Evolutionary conservation across 2,888 invertebrate species (phyloP).

Genomic region (Spodoptera picta): DNA sequence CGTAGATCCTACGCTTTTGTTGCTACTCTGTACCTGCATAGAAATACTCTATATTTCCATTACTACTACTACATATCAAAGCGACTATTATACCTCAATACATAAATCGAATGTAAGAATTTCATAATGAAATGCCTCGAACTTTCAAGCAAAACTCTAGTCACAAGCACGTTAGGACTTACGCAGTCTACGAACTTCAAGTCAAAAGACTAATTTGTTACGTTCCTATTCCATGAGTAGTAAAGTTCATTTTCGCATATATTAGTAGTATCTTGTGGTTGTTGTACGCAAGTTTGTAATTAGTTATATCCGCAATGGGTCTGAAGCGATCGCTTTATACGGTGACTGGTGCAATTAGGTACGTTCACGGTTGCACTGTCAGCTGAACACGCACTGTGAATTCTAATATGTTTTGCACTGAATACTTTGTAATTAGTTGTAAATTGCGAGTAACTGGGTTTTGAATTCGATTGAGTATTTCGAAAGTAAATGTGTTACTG

Average conservation of each 20-base stretch:
- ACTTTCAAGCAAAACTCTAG: slow-evolving; percentile 17
- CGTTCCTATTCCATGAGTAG: too few relatives aligned
- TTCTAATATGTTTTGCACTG: slow-evolving; percentile 36
- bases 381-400: slow-evolving; percentile 43
- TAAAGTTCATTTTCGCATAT: too few relatives aligned
- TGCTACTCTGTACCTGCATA: too few relatives aligned
- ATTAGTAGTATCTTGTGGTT: too few relatives aligned
- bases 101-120: slow-evolving; percentile 24
- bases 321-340: slow-evolving; percentile 62
- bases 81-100: slow-evolving; percentile 28
- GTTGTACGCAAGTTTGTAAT: slow-evolving; percentile 61
- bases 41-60: too few relatives aligned
- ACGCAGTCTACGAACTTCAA: slow-evolving; percentile 25
- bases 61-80: slow-evolving; percentile 24
- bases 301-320: slow-evolving; percentile 66
- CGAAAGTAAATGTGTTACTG: background rate
- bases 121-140: slow-evolving; percentile 32
- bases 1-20: too few relatives aligned
- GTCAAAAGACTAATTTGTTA: too few relatives aligned
- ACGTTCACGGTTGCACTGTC: slow-evolving; percentile 52
- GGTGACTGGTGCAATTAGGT: slow-evolving; percentile 62
- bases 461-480: slow-evolving; percentile 6
- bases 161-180: slow-evolving; percentile 19
- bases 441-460: slow-evolving; percentile 12
- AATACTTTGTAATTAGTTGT: slow-evolving; percentile 50